phyloP scores from a whole-genome alignment of 2,797 vertebrate genomes.

The Coendou prehensilis region DNA sequence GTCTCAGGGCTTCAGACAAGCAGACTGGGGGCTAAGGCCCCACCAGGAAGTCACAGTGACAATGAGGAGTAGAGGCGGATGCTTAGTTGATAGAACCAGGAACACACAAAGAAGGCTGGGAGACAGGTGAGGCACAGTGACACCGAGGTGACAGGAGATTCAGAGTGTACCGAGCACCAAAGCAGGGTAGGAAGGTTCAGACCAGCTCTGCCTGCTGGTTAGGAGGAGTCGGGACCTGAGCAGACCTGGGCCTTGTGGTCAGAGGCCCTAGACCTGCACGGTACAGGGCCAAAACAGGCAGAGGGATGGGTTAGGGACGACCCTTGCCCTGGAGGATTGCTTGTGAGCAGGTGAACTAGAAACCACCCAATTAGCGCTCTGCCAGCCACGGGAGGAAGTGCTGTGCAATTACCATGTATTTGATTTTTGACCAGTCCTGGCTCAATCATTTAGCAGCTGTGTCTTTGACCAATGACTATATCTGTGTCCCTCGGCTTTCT shows the following conservation, averaged over 20 bases:
- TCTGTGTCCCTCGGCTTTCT: background rate
- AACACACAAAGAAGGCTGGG: background rate
- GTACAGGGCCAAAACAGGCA: background rate
- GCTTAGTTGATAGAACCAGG: background rate
- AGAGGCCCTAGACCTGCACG: background rate
- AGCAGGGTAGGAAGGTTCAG: background rate
- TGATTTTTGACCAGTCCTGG: background rate
- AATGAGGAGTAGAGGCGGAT: background rate
- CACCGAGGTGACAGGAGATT: background rate
- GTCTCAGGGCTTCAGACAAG: background rate
- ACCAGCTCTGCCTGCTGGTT: background rate
- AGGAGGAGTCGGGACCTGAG: background rate
- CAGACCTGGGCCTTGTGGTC: background rate
- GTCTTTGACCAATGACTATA: background rate
- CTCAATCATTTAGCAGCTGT: background rate
- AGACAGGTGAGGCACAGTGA: background rate
- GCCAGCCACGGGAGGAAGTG: background rate
- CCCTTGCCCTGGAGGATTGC: background rate
- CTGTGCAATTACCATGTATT: no score
- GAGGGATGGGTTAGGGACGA: background rate
- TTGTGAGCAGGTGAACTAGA: background rate
- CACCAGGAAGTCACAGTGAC: background rate
- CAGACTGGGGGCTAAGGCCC: background rate
- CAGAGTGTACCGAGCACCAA: no score
- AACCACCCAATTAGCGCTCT: background rate